Percentiles rank a stretch among this genome's conserved stretches.
Conservation (phyloP, 2,888 invertebrate genomes). For the Octodonta nipae region DNA sequence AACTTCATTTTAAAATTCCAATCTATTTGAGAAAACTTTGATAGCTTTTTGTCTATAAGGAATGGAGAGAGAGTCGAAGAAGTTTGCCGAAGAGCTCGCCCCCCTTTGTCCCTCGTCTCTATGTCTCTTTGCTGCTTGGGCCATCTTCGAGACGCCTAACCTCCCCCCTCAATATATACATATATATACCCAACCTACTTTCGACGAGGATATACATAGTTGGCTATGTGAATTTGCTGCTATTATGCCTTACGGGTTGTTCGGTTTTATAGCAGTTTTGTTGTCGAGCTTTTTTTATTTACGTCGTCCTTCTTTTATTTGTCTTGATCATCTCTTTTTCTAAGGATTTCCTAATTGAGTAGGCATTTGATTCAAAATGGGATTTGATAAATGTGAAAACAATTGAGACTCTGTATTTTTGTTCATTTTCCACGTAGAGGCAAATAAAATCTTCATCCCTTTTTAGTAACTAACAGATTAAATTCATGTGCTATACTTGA, state of each 20-base stretch:
- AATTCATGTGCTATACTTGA: no score
- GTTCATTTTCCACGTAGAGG: no score
- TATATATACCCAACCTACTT: no score
- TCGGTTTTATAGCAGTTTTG: constrained; percentile 10
- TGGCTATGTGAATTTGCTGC: constrained; percentile 13
- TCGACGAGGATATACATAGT: constrained; percentile 10
- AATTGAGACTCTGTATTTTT: no score
- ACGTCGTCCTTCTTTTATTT: no score
- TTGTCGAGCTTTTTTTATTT: neutral
- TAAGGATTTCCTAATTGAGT: no score
- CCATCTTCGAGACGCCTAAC: no score
- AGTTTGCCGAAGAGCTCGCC: constrained; percentile 12
- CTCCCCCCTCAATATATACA: constrained; percentile 2
- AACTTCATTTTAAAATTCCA: constrained; percentile 26
- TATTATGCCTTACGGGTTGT: constrained; percentile 11
- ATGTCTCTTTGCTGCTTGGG: constrained; percentile 8
- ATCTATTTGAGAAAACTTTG: constrained; percentile 24
- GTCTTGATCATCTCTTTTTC: no score
- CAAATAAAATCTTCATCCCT: no score
- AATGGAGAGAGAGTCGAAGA: constrained; percentile 20
- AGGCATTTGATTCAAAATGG: no score
- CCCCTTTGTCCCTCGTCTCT: constrained; percentile 4
- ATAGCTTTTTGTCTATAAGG: constrained; percentile 25
- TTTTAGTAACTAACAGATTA: no score
- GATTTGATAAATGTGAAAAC: no score